phyloP scores from a whole-genome alignment of 2,888 invertebrate species.

The Elegia similella region DNA sequence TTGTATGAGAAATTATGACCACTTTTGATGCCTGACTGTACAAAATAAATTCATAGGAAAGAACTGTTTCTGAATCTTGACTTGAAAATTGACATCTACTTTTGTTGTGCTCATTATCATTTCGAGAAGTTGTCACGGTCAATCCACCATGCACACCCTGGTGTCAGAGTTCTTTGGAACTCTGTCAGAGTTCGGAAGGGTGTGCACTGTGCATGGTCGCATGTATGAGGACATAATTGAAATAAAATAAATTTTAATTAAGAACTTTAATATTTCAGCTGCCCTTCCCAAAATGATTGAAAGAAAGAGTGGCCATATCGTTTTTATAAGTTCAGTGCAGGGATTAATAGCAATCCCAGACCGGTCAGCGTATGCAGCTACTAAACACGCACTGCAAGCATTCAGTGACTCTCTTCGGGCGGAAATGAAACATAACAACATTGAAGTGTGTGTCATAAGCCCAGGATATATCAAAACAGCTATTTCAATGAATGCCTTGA shows the following conservation, averaged over 20 bases:
- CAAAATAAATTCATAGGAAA: too few relatives aligned
- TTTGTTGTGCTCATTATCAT: too few relatives aligned
- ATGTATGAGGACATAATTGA: too few relatives aligned
- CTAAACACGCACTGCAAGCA: conserved; percentile 97
- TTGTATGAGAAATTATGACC: too few relatives aligned
- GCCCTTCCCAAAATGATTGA: conserved; percentile 91
- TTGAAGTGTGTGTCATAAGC: conserved; percentile 93
- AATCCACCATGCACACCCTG: too few relatives aligned
- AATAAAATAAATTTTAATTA: not conserved
- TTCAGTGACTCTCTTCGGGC: conserved; percentile 95
- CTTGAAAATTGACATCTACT: too few relatives aligned
- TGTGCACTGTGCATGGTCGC: too few relatives aligned
- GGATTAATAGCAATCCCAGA: conserved; percentile 95
- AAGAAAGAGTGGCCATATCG: conserved; percentile 88
- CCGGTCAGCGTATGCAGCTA: conserved; percentile 93
- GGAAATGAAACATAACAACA: conserved; percentile 89
- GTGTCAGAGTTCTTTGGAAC: too few relatives aligned
- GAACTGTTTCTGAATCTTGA: too few relatives aligned
- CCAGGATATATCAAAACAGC: conserved; percentile 95
- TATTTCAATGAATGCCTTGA: conserved; percentile 95
- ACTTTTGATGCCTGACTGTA: too few relatives aligned
- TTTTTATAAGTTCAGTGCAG: conserved; percentile 95
- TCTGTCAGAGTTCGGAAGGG: too few relatives aligned
- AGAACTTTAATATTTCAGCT: conserved; percentile 80
- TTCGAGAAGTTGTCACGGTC: too few relatives aligned